Evolutionary conservation across 2,797 vertebrate genomes (phyloP).

Genomic region (Darevskia nairensis): DNA sequence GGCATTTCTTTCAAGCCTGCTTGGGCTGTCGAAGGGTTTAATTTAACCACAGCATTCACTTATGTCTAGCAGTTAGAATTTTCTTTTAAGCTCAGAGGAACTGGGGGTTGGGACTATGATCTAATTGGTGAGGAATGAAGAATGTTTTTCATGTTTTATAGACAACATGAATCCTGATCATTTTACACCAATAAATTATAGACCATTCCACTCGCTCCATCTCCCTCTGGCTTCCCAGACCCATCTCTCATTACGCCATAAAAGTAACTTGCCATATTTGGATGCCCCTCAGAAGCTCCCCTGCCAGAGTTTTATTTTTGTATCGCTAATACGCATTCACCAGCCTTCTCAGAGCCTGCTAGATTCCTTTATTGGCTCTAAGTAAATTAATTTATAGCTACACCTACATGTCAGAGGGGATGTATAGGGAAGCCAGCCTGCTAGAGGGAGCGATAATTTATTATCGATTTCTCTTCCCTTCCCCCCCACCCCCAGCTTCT

Average conservation of each 20-base stretch:
- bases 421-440: slow-evolving; percentile 64
- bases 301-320: slow-evolving; percentile 78
- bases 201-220: slow-evolving; percentile 70
- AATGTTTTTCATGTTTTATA: slow-evolving; percentile 85
- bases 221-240: slow-evolving; percentile 70
- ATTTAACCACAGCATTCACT: slow-evolving; percentile 81
- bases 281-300: slow-evolving; percentile 63
- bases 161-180: slow-evolving; percentile 81
- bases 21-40: slow-evolving; percentile 81
- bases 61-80: slow-evolving; percentile 81
- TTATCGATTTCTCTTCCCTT: slow-evolving; percentile 74
- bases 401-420: slow-evolving; percentile 74
- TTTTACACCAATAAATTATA: slow-evolving; percentile 82
- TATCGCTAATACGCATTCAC: slow-evolving; percentile 66
- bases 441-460: slow-evolving; percentile 76
- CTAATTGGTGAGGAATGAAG: slow-evolving; percentile 83
- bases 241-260: slow-evolving; percentile 78
- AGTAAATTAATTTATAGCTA: slow-evolving; percentile 79
- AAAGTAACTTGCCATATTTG: slow-evolving; percentile 74
- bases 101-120: slow-evolving; percentile 78
- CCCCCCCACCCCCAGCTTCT: slow-evolving; percentile 37
- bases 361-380: slow-evolving; percentile 61
- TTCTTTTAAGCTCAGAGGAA: slow-evolving; percentile 81
- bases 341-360: slow-evolving; percentile 61
- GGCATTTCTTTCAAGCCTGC: slow-evolving; percentile 81